Percentiles rank a stretch among this genome's conserved stretches.
Conservation (phyloP, 2,797 vertebrate species). For the Psittacula echo region DNA sequence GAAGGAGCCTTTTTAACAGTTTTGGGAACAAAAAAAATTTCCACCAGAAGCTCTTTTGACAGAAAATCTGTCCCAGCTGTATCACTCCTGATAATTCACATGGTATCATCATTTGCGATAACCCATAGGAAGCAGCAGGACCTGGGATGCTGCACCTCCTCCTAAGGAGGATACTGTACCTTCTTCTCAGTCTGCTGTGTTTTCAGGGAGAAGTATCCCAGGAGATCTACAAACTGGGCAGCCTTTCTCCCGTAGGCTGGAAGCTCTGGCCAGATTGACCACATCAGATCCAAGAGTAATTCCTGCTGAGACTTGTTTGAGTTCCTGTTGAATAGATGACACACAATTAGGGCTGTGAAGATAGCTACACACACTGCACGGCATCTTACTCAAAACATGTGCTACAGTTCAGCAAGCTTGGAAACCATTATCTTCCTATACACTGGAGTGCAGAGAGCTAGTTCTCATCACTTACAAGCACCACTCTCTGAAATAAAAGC, state of each 20-base stretch:
- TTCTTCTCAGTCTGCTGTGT: slow-evolving; percentile 98
- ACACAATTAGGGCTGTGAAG: neutral
- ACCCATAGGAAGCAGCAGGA: neutral
- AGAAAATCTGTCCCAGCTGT: neutral
- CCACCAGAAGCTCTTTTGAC: neutral
- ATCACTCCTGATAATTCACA: neutral
- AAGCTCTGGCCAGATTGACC: slow-evolving; percentile 99
- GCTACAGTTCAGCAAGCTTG: neutral
- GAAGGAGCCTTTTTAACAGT: neutral
- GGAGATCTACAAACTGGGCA: slow-evolving; percentile 97
- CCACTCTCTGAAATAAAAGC: neutral
- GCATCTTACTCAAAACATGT: neutral
- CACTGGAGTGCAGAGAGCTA: neutral
- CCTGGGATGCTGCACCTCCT: neutral
- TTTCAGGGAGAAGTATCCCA: slow-evolving; percentile 98
- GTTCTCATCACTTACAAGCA: neutral
- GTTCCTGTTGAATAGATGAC: slow-evolving; percentile 81
- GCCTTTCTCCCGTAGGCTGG: slow-evolving; percentile 98
- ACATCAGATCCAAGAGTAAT: slow-evolving; percentile 93
- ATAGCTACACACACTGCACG: accelerated
- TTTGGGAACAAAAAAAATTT: neutral
- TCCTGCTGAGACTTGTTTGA: slow-evolving; percentile 97
- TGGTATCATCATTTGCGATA: neutral
- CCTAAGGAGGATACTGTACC: slow-evolving; percentile 72
- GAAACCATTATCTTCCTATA: neutral